These are phyloP conservation scores for Hybos culiciformis DNA, from an alignment of 2,888 invertebrate species.

Conservation along the genomic window DNA sequence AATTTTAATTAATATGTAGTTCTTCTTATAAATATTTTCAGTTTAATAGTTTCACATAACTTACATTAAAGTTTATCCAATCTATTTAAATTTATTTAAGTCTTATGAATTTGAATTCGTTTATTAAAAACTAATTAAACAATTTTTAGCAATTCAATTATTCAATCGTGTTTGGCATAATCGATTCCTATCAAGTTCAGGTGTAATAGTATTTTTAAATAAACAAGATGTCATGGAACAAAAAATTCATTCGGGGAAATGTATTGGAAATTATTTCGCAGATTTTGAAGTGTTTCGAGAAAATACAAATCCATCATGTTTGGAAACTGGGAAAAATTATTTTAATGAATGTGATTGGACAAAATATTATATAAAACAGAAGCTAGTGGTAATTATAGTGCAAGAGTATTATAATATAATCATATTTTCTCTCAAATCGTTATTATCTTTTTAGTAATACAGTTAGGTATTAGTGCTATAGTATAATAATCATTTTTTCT, in stretches of 20 bases:
- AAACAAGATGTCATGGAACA: slow-evolving; percentile 63
- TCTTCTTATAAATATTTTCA: too few relatives aligned
- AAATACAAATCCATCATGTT: too few relatives aligned
- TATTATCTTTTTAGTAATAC: too few relatives aligned
- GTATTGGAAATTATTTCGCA: slow-evolving; percentile 51
- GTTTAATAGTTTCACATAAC: too few relatives aligned
- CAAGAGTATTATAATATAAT: not conserved
- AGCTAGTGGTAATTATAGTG: slow-evolving; percentile 44
- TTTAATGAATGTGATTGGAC: slow-evolving; percentile 52
- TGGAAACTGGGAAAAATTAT: slow-evolving; percentile 36
- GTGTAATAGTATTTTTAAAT: slow-evolving; percentile 68
- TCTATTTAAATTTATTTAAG: too few relatives aligned
- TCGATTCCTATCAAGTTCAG: slow-evolving; percentile 54
- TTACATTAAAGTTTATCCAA: too few relatives aligned
- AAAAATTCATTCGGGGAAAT: slow-evolving; percentile 53
- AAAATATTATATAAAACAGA: slow-evolving; percentile 50
- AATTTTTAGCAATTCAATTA: slow-evolving; percentile 50
- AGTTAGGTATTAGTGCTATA: not conserved
- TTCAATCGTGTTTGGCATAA: slow-evolving; percentile 67
- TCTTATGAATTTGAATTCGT: too few relatives aligned
- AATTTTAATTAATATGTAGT: too few relatives aligned
- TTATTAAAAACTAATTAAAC: too few relatives aligned
- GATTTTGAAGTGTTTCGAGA: slow-evolving; percentile 44
- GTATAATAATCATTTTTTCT: not conserved
- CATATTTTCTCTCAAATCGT: too few relatives aligned